A percentile compares a stretch with the other conserved stretches of the same genome.
phyloP scores from a whole-genome alignment of 1,140 invertebrate species.

The Sitobion miscanthi region DNA sequence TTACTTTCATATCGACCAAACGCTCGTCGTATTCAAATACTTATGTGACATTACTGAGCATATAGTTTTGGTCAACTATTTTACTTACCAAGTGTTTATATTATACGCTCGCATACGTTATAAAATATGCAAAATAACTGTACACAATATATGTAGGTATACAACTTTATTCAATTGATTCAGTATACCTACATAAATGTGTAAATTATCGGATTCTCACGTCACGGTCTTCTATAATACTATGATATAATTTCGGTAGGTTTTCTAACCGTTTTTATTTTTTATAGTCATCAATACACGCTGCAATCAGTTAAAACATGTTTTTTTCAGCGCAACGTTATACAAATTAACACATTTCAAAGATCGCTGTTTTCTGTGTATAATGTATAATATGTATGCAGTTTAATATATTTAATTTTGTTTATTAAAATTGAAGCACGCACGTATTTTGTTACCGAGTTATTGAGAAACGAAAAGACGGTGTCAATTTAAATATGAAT shows the following conservation, averaged over 20 bases:
- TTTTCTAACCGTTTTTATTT: not conserved
- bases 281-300: not conserved
- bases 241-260: not conserved
- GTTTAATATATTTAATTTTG: not conserved
- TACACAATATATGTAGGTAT: not conserved
- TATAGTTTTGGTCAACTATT: not conserved
- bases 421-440: not conserved
- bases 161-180: not conserved
- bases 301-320: not conserved
- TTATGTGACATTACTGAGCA: not conserved
- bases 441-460: not conserved
- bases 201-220: not conserved
- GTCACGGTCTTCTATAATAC: not conserved
- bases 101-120: not conserved
- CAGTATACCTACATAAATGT: no score
- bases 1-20: not conserved
- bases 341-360: not conserved
- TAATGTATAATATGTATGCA: not conserved
- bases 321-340: not conserved
- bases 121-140: constrained; percentile 8
- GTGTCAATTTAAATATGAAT: not conserved
- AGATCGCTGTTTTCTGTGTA: not conserved
- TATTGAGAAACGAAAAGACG: not conserved
- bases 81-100: not conserved
- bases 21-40: not conserved